Evolutionary conservation across 64 coral and sea anemone genomes (phyloP), one percentile per base, ranked within the genome.

Genomic region (Acropora yongei): DNA sequence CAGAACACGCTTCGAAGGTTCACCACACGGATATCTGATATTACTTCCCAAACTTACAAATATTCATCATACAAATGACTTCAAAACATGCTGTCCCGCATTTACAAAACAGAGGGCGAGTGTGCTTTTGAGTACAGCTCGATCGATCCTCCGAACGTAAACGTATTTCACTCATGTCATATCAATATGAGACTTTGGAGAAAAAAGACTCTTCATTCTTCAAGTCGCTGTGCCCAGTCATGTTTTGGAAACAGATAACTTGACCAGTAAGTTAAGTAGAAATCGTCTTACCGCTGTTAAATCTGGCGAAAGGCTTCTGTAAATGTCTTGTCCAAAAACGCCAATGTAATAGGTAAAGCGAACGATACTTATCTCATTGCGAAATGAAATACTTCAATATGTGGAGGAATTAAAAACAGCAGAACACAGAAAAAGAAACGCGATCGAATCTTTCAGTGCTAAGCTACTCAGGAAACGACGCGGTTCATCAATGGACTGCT

Each of bases 361-460:
- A 47, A 61, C 7, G 46, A 20, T 10, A 8, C 9, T 65, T 47
- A 12, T 67, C 42, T 45, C 16, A 71, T 48, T 71, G 18, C 9
- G 16, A 85, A 85, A 71, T 85, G 18, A 47, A n/a, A 47, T 85
- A 69, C n/a, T 48, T 14, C 43, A 71, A 14, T 72, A 85, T 65
- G 65, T 83, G 82, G 61, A 49, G 65, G 82, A 85, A 85, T 83
- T 58, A 14, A 58, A 53, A 45, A 44, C 65, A 66, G 57, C 63
- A 18, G 80, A 57, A 67, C 57, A n/a, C 12, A 19, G 58, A 2
- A 41, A 11, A 44, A 7, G 19, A 43, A 4, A 4, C 4, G 20
- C 65, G 6, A 16, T 43, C 5, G 63, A 47, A 48, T 48, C 18
- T 67, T 72, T 69, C 65, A 3, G 57, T 40, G 6, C 7, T 46